phyloP scores from a whole-genome alignment of 2,888 invertebrate genomes.

The Agriopis aurantiaria region DNA sequence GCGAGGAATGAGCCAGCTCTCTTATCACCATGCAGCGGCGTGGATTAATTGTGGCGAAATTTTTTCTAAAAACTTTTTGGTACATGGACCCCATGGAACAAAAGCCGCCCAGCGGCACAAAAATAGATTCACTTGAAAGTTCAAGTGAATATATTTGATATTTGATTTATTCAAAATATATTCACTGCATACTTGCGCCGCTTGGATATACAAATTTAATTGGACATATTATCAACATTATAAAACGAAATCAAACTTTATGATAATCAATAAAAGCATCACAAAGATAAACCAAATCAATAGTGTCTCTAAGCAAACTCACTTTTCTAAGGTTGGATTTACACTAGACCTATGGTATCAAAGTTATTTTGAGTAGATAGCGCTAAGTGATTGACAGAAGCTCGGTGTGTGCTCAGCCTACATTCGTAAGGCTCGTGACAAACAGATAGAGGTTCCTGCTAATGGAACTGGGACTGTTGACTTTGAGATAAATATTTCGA shows the following conservation, averaged over 20 bases:
- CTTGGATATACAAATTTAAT: too few species aligned
- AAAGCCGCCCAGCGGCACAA: too few species aligned
- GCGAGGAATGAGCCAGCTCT: too few species aligned
- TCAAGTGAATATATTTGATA: too few species aligned
- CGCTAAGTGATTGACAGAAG: conserved; percentile 61
- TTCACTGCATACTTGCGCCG: too few species aligned
- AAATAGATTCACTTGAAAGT: too few species aligned
- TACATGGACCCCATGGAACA: too few species aligned
- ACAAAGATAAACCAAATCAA: not conserved
- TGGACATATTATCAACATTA: conserved; percentile 38
- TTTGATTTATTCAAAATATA: too few species aligned
- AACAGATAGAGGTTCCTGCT: conserved; percentile 69
- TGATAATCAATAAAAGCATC: not conserved
- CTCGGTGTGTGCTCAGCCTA: conserved; percentile 50
- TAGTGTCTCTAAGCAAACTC: conserved; percentile 39
- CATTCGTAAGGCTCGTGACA: conserved; percentile 66
- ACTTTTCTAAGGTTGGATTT: conserved; percentile 47
- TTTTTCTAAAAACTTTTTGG: too few species aligned
- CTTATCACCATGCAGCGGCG: too few species aligned
- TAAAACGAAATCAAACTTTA: conserved; percentile 6
- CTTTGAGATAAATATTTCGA: conserved; percentile 62
- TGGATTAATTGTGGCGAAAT: too few species aligned
- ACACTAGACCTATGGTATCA: conserved; percentile 51
- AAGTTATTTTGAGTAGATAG: conserved; percentile 37
- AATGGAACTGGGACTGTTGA: conserved; percentile 62